A percentile compares a stretch with the other conserved stretches of the same genome.
Evolutionary conservation across 2,888 invertebrate species (phyloP).

Genomic region (Celastrina argiolus): DNA sequence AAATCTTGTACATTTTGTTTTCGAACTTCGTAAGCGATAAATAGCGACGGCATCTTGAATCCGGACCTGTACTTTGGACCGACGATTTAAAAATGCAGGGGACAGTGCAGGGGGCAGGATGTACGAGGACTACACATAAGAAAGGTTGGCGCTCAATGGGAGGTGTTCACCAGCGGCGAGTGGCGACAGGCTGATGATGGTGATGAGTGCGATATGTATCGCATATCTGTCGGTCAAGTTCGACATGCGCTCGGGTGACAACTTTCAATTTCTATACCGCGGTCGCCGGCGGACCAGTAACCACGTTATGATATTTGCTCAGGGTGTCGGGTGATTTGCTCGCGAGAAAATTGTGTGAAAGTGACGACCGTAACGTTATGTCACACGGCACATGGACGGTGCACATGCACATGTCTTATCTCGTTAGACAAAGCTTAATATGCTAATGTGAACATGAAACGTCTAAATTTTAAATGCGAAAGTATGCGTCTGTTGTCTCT

Average conservation of each 20-base stretch:
- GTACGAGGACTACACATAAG: no score
- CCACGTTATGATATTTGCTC: conserved; percentile 37
- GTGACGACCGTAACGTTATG: neutral
- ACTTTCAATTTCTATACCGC: conserved; percentile 70
- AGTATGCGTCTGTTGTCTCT: no score
- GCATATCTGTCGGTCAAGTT: conserved; percentile 44
- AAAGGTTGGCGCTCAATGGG: no score
- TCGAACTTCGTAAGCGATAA: no score
- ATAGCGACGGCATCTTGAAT: no score
- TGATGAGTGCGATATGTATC: neutral
- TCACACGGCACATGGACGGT: neutral
- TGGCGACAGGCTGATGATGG: neutral
- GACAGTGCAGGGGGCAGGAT: no score
- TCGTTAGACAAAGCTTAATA: neutral
- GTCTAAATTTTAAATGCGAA: no score
- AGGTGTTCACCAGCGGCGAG: neutral
- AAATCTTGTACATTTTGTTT: no score
- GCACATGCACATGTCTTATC: neutral
- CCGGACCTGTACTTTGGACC: no score
- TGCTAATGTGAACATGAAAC: no score
- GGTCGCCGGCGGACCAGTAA: conserved; percentile 50
- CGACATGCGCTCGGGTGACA: conserved; percentile 56
- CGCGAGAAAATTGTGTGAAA: conserved; percentile 3
- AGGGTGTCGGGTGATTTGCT: neutral
- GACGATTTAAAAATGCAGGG: no score